These are phyloP conservation scores for Bellardia pandia DNA, from an alignment of 2,888 invertebrate genomes.

Conservation along the genomic window DNA sequence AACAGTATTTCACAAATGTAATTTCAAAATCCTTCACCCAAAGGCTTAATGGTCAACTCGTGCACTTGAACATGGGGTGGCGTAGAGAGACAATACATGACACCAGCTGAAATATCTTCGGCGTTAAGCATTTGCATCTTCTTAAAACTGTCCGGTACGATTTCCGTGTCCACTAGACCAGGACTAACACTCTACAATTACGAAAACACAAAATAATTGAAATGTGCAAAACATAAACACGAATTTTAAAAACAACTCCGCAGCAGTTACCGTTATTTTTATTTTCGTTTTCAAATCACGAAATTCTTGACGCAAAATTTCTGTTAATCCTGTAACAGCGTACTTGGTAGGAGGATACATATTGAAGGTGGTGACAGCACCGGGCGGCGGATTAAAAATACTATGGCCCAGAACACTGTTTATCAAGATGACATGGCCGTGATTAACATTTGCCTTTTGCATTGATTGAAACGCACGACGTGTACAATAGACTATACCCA, in stretches of 20 bases:
- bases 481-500: conserved; percentile 84
- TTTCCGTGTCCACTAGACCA: conserved; percentile 76
- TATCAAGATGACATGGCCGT: conserved; percentile 84
- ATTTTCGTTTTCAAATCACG: conserved; percentile 74
- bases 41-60: conserved; percentile 79
- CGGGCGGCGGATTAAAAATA: conserved; percentile 78
- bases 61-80: conserved; percentile 76
- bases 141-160: conserved; percentile 68
- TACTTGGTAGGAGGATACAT: conserved; percentile 81
- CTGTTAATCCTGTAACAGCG: conserved; percentile 81
- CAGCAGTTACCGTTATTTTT: conserved; percentile 76
- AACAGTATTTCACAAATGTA: background rate
- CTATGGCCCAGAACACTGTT: conserved; percentile 83
- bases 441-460: conserved; percentile 80
- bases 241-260: background rate
- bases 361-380: conserved; percentile 77
- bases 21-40: conserved; percentile 78
- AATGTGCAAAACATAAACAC: background rate
- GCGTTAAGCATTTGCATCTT: conserved; percentile 70
- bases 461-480: conserved; percentile 85
- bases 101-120: conserved; percentile 77
- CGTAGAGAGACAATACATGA: conserved; percentile 76
- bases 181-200: conserved; percentile 76
- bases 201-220: conserved; percentile 32
- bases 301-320: conserved; percentile 81